Conservation (phyloP, 2,113 vertebrate species). For the Acanthisitta chloris region DNA sequence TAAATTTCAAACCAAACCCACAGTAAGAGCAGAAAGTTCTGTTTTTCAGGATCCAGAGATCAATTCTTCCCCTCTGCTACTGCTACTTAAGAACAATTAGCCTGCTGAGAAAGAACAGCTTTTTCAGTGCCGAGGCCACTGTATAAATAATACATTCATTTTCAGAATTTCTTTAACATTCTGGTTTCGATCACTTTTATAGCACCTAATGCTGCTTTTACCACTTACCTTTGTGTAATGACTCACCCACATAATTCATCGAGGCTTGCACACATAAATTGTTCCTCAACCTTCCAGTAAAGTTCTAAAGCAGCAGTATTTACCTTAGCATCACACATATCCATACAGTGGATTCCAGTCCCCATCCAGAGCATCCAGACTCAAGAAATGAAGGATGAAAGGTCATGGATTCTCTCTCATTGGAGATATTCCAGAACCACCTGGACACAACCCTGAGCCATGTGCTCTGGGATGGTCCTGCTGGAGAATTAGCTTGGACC, state of each 20-base stretch:
- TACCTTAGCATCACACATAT: background rate
- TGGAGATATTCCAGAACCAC: too few species aligned
- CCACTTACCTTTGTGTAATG: background rate
- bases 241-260: background rate
- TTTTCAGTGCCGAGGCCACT: background rate
- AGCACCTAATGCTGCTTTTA: background rate
- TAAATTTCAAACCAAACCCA: background rate
- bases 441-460: too few species aligned
- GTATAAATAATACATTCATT: background rate
- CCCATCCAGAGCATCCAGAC: background rate
- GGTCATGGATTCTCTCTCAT: too few species aligned
- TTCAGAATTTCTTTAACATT: background rate
- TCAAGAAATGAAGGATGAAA: background rate
- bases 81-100: background rate
- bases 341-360: fast-evolving
- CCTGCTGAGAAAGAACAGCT: background rate
- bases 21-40: background rate
- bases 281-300: background rate
- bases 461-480: too few species aligned
- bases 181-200: background rate
- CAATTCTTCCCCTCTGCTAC: background rate
- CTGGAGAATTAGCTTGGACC: too few species aligned
- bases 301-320: background rate
- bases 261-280: background rate
- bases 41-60: background rate